Evolutionary conservation across 2,888 invertebrate species (phyloP), one percentile per base, ranked within the genome.

Genomic region (Frankliniella fusca): DNA sequence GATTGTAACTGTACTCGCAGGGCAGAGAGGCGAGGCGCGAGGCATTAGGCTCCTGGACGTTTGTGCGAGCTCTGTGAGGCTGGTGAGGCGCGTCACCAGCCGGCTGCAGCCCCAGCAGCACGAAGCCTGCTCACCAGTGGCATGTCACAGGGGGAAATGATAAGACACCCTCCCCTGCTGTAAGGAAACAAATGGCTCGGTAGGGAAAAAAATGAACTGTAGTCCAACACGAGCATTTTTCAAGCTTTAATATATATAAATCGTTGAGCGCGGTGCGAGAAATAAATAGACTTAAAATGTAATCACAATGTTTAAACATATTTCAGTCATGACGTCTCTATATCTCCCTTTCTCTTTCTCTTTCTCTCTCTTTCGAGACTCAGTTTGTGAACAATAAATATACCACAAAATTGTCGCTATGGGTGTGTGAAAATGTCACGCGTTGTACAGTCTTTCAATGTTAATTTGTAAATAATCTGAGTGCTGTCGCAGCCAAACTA

Each of bases 181-280:
- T 61, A 11, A 15, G 18, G 18, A 61, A 15, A 61, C 61, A 11
- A 61, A 61, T 61, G 20, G 61, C 20, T 61, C 7, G 12, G 12
- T 18, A 54, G 54, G 9, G 50, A 15, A 18, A 18, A 12, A 2
- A 54, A 54, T 1, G 54, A 18, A 54, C 8, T 54, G 54, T 54
- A 50, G 9, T 50, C 9, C 15, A 54, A 54, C 54, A 27, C 23
- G 70, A 76, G 27, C 70, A 76, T 27, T 76, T 20, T 54, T 54
- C 12, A 11, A 54, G 15, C 12, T 12, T 54, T 20, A 54, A 12
- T 9, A 54, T 76, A 27, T 76, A 76, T 27, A 76, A 70, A 76
- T 27, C 70, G 27, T 76, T 76, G 70, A 76, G 70, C 70, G 70
- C 23, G 11, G 70, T 76, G 70, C 70, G 23, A 27, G 70, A 76